Evolutionary conservation across 2,888 invertebrate genomes (phyloP), one percentile per base, ranked within the genome.

Genomic region (Acronicta psi): DNA sequence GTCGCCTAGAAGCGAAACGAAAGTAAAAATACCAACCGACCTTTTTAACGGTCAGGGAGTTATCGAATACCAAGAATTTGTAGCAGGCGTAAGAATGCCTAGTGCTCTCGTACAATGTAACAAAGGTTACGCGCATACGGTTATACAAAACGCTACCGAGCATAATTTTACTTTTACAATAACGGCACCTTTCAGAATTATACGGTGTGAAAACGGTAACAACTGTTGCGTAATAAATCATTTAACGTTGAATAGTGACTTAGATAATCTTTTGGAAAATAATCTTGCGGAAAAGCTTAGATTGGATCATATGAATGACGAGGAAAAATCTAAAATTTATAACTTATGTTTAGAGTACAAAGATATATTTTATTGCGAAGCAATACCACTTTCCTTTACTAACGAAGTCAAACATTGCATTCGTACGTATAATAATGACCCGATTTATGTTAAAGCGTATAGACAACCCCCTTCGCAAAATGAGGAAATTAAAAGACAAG

Each of bases 351-450:
- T 41, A 0, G 63, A 83, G 60, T 82, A 68, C 63, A 58, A 63
- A 10, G 81, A 85, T 34, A 78, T 84, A 40, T 83, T 85, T 65
- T 73, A 81, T 52, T 63, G 56, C 9, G 82, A 83, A 11, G 50
- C 73, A 10, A 58, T 80, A 23, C 69, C 75, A 0, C 54, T 84
- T n/a, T n/a, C n/a, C n/a, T n/a, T 71, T 9, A 55, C 58, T 0
- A 54, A 53, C 5, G 37, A 50, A 25, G 45, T 60, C 2, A 58
- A 65, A 49, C 49, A 54, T 49, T 3, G n/a, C 1, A 40, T 49
- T 25, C 10, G 52, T 5, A 37, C 25, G 80, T 2, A 84, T 17
- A 47, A 18, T 3, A 44, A 53, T 16, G 23, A 59, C 4, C 50
- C 55, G 14, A 55, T 55, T 2, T 31, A 31, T 13, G 11, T 56